Evolutionary conservation across 2,888 invertebrate species (phyloP), one percentile per base, ranked within the genome.

Genomic region (Heteromyza rotundicornis): DNA sequence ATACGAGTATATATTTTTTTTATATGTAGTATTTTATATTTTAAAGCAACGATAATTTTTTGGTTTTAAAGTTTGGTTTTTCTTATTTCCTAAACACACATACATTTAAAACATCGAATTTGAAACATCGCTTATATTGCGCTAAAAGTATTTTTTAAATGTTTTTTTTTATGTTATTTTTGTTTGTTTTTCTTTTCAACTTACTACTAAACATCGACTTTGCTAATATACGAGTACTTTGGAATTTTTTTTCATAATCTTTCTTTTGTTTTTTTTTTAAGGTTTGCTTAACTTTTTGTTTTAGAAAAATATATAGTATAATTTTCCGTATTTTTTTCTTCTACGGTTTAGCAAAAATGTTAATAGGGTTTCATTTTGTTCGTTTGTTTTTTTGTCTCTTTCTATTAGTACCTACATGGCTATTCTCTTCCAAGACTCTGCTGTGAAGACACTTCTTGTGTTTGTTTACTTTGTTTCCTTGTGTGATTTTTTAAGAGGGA

Each of bases 51-150:
- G 10, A 12, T 47, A 51, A 12, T 22, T 50, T 40, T 35, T 40
- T 40, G 22, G 47, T 49, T 57, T 17, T 54, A 36, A 36, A 27
- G 5, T 32, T 5, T 8, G 32, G 14, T 40, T 14, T 14, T n/a
- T 19, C 17, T 35, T 40, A 59, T 59, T 51, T 56, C 10, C 27
- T 27, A 27, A 27, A 27, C 27, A 27, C 27, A 60, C 56, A 60
- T 24, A 60, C 55, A 60, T 56, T 60, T 24, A 60, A 57, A 57
- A 61, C 60, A 61, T 61, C 57, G 60, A 61, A 61, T 61, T 60
- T 61, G 54, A 61, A 61, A 61, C 57, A 61, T 57, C 60, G 60
- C 56, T 56, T 40, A 40, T 40, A 40, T 40, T 40, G 40, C n/a
- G n/a, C n/a, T 3, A 3, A 12, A 40, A 40, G 14, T 32, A 27